Conservation (phyloP, 1,140 invertebrate species). For the Scaptomyza pallida region DNA sequence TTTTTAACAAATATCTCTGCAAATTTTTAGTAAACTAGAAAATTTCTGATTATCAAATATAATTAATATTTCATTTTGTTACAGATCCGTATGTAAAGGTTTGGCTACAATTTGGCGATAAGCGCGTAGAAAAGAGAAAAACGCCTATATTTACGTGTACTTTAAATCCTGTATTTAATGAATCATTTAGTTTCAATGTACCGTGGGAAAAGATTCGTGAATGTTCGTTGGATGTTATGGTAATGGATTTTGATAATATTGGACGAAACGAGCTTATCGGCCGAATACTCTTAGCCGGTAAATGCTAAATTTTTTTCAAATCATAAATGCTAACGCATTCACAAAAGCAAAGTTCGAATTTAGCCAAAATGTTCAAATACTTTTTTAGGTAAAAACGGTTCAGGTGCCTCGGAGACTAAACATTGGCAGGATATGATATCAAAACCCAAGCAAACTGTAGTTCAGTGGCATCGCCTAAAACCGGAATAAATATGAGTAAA, state of each 20-base stretch:
- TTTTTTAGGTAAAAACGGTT: conserved; percentile 92
- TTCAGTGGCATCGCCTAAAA: conserved; percentile 95
- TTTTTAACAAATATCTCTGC: too few relatives aligned
- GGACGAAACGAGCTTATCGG: conserved; percentile 96
- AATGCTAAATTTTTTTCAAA: conserved; percentile 3
- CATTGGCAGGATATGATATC: conserved; percentile 99
- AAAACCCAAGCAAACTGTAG: conserved; percentile 95
- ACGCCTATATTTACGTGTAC: conserved; percentile 98
- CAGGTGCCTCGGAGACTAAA: conserved; percentile 95
- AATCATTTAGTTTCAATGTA: conserved; percentile 95
- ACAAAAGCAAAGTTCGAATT: too few relatives aligned
- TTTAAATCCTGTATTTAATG: conserved; percentile 96
- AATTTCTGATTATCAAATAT: not conserved
- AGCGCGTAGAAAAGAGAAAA: conserved; percentile 97
- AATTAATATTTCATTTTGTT: not conserved
- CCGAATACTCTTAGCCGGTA: conserved; percentile 93
- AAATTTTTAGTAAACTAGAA: too few relatives aligned
- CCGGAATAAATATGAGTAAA: conserved; percentile 87
- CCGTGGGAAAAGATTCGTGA: conserved; percentile 97
- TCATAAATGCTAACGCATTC: too few relatives aligned
- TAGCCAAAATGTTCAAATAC: not conserved
- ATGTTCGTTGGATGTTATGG: conserved; percentile 95
- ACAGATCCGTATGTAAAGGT: conserved; percentile 98
- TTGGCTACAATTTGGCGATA: conserved; percentile 97
- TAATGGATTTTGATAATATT: conserved; percentile 98